These are phyloP conservation scores for Leptobrachium leishanense DNA, from an alignment of 2,113 vertebrate species.

Conservation along the genomic window DNA sequence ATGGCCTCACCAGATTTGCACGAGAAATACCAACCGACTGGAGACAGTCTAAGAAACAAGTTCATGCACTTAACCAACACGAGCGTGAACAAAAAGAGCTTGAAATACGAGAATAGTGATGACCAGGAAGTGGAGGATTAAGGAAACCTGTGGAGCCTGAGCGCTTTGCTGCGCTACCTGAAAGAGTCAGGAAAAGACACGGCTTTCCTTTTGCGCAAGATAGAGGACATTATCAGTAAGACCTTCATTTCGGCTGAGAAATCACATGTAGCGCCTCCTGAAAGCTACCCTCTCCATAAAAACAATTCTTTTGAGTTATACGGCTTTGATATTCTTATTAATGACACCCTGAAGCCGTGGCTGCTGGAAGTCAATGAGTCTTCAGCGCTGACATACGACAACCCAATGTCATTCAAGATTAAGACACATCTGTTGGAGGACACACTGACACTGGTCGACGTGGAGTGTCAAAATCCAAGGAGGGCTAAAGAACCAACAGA, in stretches of 20 bases:
- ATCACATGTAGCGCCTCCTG: no score
- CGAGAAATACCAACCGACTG: not conserved
- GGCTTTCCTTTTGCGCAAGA: not conserved
- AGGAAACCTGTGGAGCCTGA: not conserved
- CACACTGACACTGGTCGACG: no score
- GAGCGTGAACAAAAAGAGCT: not conserved
- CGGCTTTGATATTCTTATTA: not conserved
- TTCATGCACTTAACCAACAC: not conserved
- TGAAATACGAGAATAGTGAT: not conserved
- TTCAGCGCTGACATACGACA: no score
- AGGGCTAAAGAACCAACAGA: no score
- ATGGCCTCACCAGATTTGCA: constrained; percentile 86
- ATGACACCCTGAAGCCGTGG: not conserved
- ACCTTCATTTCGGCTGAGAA: not conserved
- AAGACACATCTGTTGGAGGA: no score
- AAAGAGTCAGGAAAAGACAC: not conserved
- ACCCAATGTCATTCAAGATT: no score
- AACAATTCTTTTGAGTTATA: not conserved
- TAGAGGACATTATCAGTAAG: not conserved
- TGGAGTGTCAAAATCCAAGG: no score
- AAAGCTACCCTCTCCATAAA: not conserved
- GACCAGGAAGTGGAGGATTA: not conserved
- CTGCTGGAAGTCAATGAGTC: not conserved
- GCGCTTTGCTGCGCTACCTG: not conserved
- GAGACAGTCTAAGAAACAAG: not conserved